Evolutionary conservation across 2,888 invertebrate species (phyloP), one percentile per base, ranked within the genome.

Genomic region (Dolichomitus sp.): DNA sequence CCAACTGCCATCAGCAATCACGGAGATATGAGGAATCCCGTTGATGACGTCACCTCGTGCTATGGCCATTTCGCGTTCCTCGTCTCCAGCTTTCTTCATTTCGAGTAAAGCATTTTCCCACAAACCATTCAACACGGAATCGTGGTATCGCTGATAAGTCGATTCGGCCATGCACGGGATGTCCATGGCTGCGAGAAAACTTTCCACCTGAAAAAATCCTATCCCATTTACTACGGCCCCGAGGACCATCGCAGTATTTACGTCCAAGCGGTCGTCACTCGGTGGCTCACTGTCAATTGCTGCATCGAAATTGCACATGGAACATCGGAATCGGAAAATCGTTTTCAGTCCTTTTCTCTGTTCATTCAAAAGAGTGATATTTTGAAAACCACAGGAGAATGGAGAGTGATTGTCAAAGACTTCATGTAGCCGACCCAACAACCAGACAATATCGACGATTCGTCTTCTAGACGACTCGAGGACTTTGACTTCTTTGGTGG

Each of bases 121-220:
- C 40, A 65, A 65, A 12, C 45, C 65, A 12, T 7, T 42, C 3
- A 65, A 23, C 2, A 65, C 45, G n/a, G 42, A 42, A 19, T 65
- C 65, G 45, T 65, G 65, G 23, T 45, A 23, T 23, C 65, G 65
- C 19, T 45, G 42, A 45, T 65, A 65, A 0, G 66, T 66, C 19
- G 48, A 48, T 66, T 48, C 66, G 4, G 66, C 27, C 66, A 66
- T 66, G 66, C 66, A 66, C 9, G 19, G 66, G 42, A 66, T 48
- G 45, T 66, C 48, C 48, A 48, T 27, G 9, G 66, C 27, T 48
- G 66, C 66, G 45, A 66, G 66, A 5, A 48, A 30, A 42, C 66
- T 66, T 27, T 66, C 66, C 6, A 17, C 3, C 42, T 48, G 66
- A 23, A 27, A 48, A n/a, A 14, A 66, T 45, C 66, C 48, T 12